phyloP scores from a whole-genome alignment of 2,888 invertebrate species.

The Pachymerium ferrugineum region DNA sequence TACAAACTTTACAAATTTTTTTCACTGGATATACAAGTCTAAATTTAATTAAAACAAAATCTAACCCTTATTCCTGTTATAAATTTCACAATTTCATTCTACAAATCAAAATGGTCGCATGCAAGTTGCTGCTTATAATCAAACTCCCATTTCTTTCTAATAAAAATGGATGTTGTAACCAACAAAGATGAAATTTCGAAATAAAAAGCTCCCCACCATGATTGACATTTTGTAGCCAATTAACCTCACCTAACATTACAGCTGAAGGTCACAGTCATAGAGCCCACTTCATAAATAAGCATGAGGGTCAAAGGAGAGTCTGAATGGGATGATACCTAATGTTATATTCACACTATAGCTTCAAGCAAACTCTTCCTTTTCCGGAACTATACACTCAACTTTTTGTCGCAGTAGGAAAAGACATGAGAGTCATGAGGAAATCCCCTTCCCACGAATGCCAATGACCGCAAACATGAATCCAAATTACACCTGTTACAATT shows the following conservation, averaged over 20 bases:
- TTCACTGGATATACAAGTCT: no score
- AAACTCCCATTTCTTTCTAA: no score
- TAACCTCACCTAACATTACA: constrained; percentile 2
- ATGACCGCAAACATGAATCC: background rate
- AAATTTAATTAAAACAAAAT: no score
- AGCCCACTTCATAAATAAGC: background rate
- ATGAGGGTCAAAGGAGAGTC: background rate
- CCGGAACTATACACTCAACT: background rate
- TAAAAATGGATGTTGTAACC: no score
- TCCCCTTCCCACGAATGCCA: constrained; percentile 4
- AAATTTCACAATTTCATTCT: no score
- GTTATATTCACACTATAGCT: background rate
- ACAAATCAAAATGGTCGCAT: no score
- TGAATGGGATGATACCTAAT: background rate
- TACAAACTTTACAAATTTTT: background rate
- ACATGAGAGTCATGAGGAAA: background rate
- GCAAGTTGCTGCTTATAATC: no score
- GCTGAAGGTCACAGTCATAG: background rate
- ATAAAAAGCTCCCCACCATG: no score
- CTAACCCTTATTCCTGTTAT: no score
- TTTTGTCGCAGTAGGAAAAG: constrained; percentile 6
- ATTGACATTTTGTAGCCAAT: background rate
- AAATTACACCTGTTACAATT: background rate
- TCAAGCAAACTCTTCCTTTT: background rate
- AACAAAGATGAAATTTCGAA: no score